Conservation (phyloP, 2,113 vertebrate genomes). For the Dicentrarchus labrax region DNA sequence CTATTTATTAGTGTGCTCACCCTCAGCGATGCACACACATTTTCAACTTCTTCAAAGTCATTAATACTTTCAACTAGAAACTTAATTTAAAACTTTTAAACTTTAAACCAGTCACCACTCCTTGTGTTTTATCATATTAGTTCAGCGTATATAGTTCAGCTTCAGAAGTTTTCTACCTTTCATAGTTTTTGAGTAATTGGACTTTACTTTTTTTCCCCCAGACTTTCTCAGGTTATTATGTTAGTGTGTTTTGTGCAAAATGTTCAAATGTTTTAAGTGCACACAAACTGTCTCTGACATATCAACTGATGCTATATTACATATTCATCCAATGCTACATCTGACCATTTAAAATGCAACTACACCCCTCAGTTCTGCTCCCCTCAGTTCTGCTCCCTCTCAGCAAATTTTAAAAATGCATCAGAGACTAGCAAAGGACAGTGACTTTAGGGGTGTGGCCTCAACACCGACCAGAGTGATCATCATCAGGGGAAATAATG, state of each 20-base stretch:
- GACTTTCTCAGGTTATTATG: neutral
- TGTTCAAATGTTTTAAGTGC: neutral
- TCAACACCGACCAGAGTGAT: no score
- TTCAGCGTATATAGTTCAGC: neutral
- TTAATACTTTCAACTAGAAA: neutral
- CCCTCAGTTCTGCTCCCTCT: no score
- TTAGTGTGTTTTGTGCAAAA: neutral
- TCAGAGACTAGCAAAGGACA: no score
- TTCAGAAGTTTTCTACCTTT: neutral
- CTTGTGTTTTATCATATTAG: neutral
- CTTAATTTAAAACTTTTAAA: neutral
- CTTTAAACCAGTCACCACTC: neutral
- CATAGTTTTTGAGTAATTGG: slow-evolving; percentile 1
- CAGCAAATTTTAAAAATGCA: no score
- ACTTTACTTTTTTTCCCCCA: no score
- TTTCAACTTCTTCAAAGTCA: neutral
- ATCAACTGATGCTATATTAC: no score
- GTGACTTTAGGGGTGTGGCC: no score
- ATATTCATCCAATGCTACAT: no score
- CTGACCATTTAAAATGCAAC: no score
- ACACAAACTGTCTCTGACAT: neutral
- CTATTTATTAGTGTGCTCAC: neutral
- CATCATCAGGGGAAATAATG: no score
- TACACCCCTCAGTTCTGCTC: no score
- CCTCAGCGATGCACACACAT: neutral